Evolutionary conservation across 2,888 invertebrate genomes (phyloP), one percentile per base, ranked within the genome.

Genomic region (Melinaea marsaeus): DNA sequence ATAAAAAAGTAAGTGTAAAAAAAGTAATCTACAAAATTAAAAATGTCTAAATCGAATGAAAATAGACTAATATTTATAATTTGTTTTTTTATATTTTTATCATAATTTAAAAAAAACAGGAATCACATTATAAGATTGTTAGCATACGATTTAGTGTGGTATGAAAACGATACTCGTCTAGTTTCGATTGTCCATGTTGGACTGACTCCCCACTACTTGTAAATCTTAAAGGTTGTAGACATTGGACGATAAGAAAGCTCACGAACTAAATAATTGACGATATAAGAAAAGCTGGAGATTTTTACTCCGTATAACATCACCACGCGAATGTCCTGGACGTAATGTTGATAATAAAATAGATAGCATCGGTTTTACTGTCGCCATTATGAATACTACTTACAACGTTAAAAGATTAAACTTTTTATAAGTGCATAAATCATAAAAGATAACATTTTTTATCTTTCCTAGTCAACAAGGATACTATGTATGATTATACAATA

Each of bases 211-310:
- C 77, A 70, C 74, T 77, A 73, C 79, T 78, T 81, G 87, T 88
- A 87, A 88, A 88, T 88, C 87, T 85, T 79, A 63, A 76, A 65
- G 71, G 75, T 71, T 65, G 74, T 65, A 75, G 82, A 78, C 83
- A 81, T 51, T 32, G 9, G 69, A 64, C 74, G 88, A 88, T 88
- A 88, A 84, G 78, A 72, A 72, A 64, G 69, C 76, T 79, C 84
- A 83, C 84, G 85, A 84, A 79, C 80, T 72, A 71, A 77, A 82
- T 88, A 88, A 88, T 88, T 87, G 88, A 86, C 86, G 82, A 84
- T 84, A 84, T 86, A 85, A 80, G 80, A 81, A 78, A 80, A 79
- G 76, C 77, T 74, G 75, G 76, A 77, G 77, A 75, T 79, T 76
- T 79, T 77, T 76, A 76, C 76, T 75, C 72, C 72, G 67, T 73